phyloP scores from a whole-genome alignment of 2,888 invertebrate genomes.

The Microplitis deprimator region DNA sequence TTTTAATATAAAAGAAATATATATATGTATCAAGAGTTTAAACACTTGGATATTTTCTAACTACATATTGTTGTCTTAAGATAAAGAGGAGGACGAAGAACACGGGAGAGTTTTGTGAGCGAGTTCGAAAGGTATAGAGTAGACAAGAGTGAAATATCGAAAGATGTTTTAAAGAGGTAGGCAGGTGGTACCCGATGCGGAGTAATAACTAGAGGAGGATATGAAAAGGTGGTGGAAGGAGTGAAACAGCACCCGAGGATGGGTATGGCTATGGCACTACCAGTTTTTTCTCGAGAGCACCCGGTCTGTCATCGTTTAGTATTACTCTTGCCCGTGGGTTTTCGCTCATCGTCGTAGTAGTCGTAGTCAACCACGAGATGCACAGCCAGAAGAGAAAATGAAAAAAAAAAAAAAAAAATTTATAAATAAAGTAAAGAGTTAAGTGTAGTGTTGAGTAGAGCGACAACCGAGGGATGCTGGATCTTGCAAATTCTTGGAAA shows the following conservation, averaged over 20 bases:
- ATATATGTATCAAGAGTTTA: too few relatives aligned
- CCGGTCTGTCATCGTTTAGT: conserved; percentile 32
- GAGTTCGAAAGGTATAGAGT: not conserved
- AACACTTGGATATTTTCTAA: too few relatives aligned
- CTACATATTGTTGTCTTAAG: not conserved
- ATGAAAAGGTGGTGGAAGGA: conserved; percentile 9
- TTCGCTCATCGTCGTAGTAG: conserved; percentile 21
- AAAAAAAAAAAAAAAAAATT: not conserved
- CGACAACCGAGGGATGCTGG: not conserved
- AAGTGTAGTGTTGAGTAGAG: not conserved
- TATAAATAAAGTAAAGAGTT: not conserved
- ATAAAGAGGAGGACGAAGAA: not conserved
- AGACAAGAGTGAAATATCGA: conserved; percentile 26
- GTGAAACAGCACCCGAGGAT: conserved; percentile 31
- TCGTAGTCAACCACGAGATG: conserved; percentile 11
- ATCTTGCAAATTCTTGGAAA: conserved; percentile 7
- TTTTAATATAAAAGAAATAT: too few relatives aligned
- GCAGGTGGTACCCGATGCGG: conserved; percentile 40
- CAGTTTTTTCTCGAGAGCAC: conserved; percentile 35
- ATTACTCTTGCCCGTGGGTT: conserved; percentile 23
- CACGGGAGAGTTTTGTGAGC: not conserved
- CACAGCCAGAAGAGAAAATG: not conserved
- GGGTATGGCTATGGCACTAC: conserved; percentile 24
- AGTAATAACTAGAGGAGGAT: conserved; percentile 31
- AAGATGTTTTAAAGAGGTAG: conserved; percentile 13